A percentile compares a stretch with the other conserved stretches of the same genome.
Conservation (phyloP, 2,797 vertebrate genomes). For the Hippocampus kuda region DNA sequence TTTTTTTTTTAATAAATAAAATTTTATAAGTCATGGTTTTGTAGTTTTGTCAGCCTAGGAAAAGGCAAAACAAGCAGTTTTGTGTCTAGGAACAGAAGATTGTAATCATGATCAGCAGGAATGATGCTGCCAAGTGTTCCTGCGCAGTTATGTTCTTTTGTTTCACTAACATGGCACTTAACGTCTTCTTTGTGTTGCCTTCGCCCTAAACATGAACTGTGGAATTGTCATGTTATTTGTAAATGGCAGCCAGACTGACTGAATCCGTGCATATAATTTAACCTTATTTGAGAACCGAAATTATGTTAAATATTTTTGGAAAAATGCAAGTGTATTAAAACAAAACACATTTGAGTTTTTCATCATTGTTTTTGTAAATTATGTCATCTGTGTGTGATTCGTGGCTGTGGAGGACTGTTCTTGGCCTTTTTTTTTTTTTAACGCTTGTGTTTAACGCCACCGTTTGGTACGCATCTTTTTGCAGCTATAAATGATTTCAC, state of each 20-base stretch:
- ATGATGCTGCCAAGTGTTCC: slow-evolving; percentile 19
- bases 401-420: slow-evolving; percentile 41
- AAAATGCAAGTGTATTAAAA: slow-evolving; percentile 67
- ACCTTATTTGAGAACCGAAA: slow-evolving; percentile 40
- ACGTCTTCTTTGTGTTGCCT: slow-evolving; percentile 7
- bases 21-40: slow-evolving; percentile 19
- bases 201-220: background rate
- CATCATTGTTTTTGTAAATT: slow-evolving; percentile 28
- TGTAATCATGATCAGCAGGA: slow-evolving; percentile 18
- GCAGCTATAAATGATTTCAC: slow-evolving; percentile 61
- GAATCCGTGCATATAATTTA: slow-evolving; percentile 49
- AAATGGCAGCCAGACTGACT: slow-evolving; percentile 34
- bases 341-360: slow-evolving; percentile 22
- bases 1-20: background rate
- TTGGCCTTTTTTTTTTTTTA: slow-evolving; percentile 57
- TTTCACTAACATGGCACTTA: slow-evolving; percentile 38
- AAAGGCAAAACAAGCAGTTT: slow-evolving; percentile 11
- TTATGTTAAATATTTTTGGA: slow-evolving; percentile 51
- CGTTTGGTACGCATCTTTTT: slow-evolving; percentile 67
- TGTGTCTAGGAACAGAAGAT: slow-evolving; percentile 38
- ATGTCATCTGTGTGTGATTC: slow-evolving; percentile 47
- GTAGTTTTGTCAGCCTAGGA: slow-evolving; percentile 26
- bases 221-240: slow-evolving; percentile 24
- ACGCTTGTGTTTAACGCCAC: slow-evolving; percentile 72
- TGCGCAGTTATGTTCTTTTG: slow-evolving; percentile 23